Evolutionary conservation across 2,888 invertebrate genomes (phyloP).

Genomic region (Dioctria rufipes): DNA sequence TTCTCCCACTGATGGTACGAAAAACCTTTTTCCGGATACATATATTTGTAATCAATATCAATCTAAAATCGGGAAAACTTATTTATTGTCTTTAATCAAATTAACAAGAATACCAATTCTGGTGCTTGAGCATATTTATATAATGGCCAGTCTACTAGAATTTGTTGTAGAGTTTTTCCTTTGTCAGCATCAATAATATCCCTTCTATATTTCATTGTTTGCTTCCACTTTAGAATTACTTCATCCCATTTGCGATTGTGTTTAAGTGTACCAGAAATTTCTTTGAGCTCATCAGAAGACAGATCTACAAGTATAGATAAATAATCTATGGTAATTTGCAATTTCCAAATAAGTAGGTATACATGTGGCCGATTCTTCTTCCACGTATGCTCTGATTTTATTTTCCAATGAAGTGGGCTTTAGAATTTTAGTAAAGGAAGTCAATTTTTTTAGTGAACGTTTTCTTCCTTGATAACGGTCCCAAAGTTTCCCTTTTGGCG

Average conservation of each 20-base stretch:
- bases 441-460: conserved; percentile 2
- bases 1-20: background rate
- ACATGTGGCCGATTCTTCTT: background rate
- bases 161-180: background rate
- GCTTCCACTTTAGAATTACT: conserved; percentile 6
- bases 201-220: background rate
- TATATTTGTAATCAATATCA: background rate
- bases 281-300: no score
- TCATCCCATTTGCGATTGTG: no score
- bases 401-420: background rate
- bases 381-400: background rate
- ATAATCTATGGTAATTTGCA: no score
- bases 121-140: conserved; percentile 2
- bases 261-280: no score
- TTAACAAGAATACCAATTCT: background rate
- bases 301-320: no score
- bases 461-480: conserved; percentile 19
- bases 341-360: no score
- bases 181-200: background rate
- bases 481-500: conserved; percentile 23
- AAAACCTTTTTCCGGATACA: background rate
- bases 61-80: no score
- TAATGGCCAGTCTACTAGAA: conserved; percentile 13
- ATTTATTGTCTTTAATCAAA: background rate
- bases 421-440: no score